These are phyloP conservation scores for Garrulus glandarius DNA, from an alignment of 2,797 vertebrate species.

Conservation along the genomic window DNA sequence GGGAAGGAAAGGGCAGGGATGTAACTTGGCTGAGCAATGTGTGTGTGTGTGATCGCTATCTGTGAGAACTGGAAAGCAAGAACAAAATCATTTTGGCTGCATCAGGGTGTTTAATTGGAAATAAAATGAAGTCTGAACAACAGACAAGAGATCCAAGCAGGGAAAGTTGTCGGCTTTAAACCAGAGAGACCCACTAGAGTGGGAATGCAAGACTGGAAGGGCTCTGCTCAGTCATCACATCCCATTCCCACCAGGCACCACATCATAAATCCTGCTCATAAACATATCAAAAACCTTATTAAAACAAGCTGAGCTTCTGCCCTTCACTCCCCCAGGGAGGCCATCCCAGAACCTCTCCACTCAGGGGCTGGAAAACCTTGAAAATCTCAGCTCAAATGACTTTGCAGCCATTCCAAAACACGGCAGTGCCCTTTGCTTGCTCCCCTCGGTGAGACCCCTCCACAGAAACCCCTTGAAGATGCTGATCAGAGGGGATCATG, in stretches of 20 bases:
- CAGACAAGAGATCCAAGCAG: constrained; percentile 15
- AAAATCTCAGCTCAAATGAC: neutral
- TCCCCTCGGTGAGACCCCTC: neutral
- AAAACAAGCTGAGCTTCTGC: constrained; percentile 59
- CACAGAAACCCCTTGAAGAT: neutral
- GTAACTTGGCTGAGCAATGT: neutral
- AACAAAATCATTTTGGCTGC: neutral
- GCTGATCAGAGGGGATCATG: neutral
- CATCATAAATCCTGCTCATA: constrained; percentile 55
- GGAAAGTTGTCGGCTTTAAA: constrained; percentile 16
- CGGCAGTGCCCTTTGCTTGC: neutral
- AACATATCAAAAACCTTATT: constrained; percentile 53
- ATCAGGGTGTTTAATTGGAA: neutral
- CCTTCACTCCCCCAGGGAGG: neutral
- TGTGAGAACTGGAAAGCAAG: neutral
- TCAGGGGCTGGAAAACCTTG: neutral
- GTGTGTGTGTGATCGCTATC: neutral
- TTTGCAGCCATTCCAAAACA: neutral
- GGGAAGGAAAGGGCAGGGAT: neutral
- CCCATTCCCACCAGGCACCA: constrained; percentile 49
- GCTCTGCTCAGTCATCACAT: constrained; percentile 37
- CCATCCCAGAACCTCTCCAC: neutral
- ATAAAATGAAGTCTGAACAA: neutral
- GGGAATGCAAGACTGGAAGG: constrained; percentile 26
- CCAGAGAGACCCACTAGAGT: neutral